Evolutionary conservation across 2,113 vertebrate genomes (phyloP).

Genomic region (Athene cunicularia): DNA sequence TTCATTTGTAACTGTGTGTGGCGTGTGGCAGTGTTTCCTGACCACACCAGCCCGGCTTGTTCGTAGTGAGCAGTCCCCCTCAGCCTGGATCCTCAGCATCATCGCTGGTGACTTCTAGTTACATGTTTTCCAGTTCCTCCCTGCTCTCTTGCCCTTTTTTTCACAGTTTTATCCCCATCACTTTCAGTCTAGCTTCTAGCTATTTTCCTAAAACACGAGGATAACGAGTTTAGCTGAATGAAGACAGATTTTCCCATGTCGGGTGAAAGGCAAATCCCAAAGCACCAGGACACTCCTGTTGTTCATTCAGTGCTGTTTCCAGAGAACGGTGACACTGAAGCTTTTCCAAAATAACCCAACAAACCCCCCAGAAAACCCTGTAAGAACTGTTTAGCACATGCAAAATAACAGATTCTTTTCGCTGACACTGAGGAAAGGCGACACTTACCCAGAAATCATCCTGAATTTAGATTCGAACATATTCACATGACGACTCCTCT

Average conservation of each 20-base stretch:
- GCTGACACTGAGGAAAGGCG: not conserved
- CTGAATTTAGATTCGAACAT: not conserved
- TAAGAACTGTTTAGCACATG: not conserved
- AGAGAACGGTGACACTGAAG: not conserved
- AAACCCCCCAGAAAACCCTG: not conserved
- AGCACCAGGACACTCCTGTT: not conserved
- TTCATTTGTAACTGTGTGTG: not conserved
- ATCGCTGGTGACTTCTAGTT: not conserved
- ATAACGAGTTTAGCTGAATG: not conserved
- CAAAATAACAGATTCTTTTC: not conserved
- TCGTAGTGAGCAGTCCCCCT: not conserved
- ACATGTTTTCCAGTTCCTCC: not conserved
- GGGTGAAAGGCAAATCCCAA: not conserved
- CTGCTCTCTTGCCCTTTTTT: not conserved
- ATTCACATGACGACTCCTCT: not conserved
- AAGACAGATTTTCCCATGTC: not conserved
- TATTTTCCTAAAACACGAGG: not conserved
- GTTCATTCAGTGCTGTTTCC: not conserved
- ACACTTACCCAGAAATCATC: not conserved
- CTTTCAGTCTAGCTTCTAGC: not conserved
- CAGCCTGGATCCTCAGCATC: not conserved
- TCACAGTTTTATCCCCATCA: not conserved
- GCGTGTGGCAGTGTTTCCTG: not conserved
- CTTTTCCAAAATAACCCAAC: not conserved
- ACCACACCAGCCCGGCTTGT: fast-evolving